These are phyloP conservation scores for Aquatica leii DNA, from an alignment of 2,888 invertebrate genomes.

Conservation along the genomic window DNA sequence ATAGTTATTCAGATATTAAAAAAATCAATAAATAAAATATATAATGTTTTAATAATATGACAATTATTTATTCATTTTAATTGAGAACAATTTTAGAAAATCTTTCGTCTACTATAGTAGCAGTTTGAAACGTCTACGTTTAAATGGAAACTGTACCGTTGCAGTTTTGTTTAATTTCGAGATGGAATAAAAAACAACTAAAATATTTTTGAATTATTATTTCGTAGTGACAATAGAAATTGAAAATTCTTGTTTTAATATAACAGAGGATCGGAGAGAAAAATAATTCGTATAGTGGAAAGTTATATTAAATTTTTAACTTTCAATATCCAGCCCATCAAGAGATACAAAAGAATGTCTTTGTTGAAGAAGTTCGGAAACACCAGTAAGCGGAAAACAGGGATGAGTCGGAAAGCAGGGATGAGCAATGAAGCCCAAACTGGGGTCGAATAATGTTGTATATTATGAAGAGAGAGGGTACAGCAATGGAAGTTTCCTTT, in stretches of 20 bases:
- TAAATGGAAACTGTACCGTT: too few relatives aligned
- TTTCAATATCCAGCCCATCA: slow-evolving; percentile 37
- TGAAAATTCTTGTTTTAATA: slow-evolving; percentile 12
- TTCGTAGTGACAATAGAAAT: not conserved
- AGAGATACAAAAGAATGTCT: slow-evolving; percentile 34
- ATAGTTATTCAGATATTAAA: too few relatives aligned
- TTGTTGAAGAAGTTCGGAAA: slow-evolving; percentile 32
- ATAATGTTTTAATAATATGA: too few relatives aligned
- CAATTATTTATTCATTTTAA: not conserved
- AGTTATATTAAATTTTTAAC: slow-evolving; percentile 39
- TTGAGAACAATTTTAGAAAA: not conserved
- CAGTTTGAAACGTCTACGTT: too few relatives aligned
- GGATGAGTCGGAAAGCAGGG: slow-evolving; percentile 29
- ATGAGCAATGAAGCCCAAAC: slow-evolving; percentile 29
- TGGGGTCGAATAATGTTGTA: slow-evolving; percentile 21
- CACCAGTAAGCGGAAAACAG: slow-evolving; percentile 26
- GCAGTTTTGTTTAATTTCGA: too few relatives aligned
- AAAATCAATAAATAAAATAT: too few relatives aligned
- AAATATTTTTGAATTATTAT: slow-evolving; percentile 16
- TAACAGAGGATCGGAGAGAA: slow-evolving; percentile 1
- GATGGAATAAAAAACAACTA: too few relatives aligned
- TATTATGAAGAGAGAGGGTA: slow-evolving; percentile 22
- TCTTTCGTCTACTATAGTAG: not conserved
- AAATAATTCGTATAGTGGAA: slow-evolving; percentile 28
- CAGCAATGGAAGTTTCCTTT: slow-evolving; percentile 43